These are phyloP conservation scores for Apamea epomidion DNA, from an alignment of 2,888 invertebrate species.

Conservation along the genomic window DNA sequence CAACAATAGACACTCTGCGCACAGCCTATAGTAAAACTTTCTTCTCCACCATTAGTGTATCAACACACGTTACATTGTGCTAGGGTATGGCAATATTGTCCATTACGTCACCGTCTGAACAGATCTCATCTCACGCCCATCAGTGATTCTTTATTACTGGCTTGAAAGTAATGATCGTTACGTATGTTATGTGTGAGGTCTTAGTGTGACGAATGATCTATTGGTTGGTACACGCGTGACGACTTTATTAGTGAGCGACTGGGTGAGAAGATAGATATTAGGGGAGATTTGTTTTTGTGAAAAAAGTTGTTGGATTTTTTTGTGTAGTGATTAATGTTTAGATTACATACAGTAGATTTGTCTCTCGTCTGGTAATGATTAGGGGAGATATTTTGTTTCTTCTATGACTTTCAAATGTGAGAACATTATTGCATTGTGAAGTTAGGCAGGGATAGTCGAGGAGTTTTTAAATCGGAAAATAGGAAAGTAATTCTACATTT, in stretches of 20 bases:
- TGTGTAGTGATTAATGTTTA: background rate
- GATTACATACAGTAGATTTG: background rate
- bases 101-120: conserved; percentile 32
- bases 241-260: conserved; percentile 24
- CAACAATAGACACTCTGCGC: background rate
- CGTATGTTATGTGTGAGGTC: conserved; percentile 30
- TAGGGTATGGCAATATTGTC: conserved; percentile 24
- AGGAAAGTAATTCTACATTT: background rate
- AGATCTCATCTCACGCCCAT: conserved; percentile 25
- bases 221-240: conserved; percentile 20
- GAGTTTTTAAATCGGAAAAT: background rate
- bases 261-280: conserved; percentile 8
- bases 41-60: conserved; percentile 15
- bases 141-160: conserved; percentile 19
- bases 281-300: background rate
- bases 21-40: conserved; percentile 16
- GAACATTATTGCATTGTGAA: background rate
- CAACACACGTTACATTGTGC: conserved; percentile 22
- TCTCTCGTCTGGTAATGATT: background rate
- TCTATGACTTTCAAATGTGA: background rate
- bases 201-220: conserved; percentile 31
- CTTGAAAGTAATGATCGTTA: conserved; percentile 36
- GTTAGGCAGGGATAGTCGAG: background rate
- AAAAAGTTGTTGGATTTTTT: background rate
- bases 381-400: background rate